phyloP scores from a whole-genome alignment of 2,797 vertebrate genomes.

The Bucorvus abyssinicus region DNA sequence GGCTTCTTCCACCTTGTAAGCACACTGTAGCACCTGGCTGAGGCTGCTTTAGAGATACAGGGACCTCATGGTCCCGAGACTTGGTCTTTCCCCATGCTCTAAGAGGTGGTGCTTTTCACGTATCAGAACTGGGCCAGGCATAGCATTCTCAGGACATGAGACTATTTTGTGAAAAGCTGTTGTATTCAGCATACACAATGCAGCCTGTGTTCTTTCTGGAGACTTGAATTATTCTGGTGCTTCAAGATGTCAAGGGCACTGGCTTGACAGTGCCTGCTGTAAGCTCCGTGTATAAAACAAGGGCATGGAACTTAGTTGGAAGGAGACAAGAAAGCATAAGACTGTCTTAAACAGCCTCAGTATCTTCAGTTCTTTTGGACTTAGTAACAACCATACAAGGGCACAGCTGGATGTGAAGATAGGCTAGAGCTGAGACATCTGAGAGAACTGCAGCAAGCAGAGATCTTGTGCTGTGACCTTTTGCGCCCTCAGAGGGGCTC shows the following conservation, averaged over 20 bases:
- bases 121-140: background rate
- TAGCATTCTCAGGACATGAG: background rate
- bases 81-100: background rate
- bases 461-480: background rate
- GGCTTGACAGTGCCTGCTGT: background rate
- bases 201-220: background rate
- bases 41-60: background rate
- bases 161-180: background rate
- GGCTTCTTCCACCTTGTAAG: constrained; percentile 33
- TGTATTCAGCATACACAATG: background rate
- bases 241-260: background rate
- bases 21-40: background rate
- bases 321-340: background rate
- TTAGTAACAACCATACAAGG: rapidly evolving
- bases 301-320: background rate
- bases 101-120: background rate
- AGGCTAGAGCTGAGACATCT: background rate
- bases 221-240: background rate
- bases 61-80: background rate
- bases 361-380: background rate
- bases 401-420: background rate
- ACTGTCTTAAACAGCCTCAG: background rate
- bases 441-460: background rate
- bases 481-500: background rate
- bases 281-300: background rate